Conservation (phyloP, 1,140 invertebrate genomes). For the Heliothis virescens region DNA sequence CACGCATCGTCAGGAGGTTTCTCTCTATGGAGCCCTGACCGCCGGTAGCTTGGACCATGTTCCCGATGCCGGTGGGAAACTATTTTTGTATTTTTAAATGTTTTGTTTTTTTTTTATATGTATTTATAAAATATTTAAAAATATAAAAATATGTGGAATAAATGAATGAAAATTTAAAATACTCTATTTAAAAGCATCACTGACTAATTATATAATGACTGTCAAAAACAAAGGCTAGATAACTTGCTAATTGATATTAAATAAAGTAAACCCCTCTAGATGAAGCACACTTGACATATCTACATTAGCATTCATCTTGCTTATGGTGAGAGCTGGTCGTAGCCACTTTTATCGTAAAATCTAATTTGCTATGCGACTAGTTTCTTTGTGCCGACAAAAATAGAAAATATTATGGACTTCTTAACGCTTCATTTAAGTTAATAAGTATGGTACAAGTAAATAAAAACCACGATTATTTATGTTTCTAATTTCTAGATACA, state of each 20-base stretch:
- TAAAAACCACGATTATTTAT: too few relatives aligned
- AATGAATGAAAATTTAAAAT: too few relatives aligned
- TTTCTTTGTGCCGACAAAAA: slow-evolving; percentile 9
- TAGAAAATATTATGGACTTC: neutral
- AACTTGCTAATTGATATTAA: neutral
- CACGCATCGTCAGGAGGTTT: too few relatives aligned
- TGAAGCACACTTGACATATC: neutral
- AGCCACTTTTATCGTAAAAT: slow-evolving; percentile 9
- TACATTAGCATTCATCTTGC: slow-evolving; percentile 26
- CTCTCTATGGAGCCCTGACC: too few relatives aligned
- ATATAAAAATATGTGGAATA: too few relatives aligned
- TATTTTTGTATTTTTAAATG: too few relatives aligned
- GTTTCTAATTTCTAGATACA: too few relatives aligned
- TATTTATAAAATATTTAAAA: too few relatives aligned
- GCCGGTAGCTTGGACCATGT: too few relatives aligned
- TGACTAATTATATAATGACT: neutral
- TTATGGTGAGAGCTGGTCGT: slow-evolving; percentile 17
- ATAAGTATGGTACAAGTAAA: too few relatives aligned
- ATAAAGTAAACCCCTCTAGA: neutral
- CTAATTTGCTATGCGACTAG: slow-evolving; percentile 15
- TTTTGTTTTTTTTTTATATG: too few relatives aligned
- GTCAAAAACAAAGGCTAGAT: neutral
- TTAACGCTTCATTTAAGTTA: neutral
- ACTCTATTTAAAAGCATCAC: neutral
- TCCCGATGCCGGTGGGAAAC: too few relatives aligned